Evolutionary conservation across 2,113 vertebrate genomes (phyloP), one percentile per base, ranked within the genome.

Genomic region (Pipa parva): DNA sequence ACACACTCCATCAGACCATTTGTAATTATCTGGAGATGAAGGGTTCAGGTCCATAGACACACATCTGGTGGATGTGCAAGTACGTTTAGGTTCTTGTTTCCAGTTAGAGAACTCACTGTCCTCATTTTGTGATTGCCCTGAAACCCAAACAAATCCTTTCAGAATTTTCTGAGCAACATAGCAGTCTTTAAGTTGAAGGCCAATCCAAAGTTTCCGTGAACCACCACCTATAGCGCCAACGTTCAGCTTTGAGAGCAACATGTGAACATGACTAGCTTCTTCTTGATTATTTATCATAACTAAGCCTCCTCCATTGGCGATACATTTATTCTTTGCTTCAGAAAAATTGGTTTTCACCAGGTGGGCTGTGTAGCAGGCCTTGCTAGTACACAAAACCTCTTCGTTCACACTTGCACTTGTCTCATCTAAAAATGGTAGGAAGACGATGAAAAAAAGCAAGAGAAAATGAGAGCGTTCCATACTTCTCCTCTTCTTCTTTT

Each of bases 281-380:
- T 55, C 63, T 2, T 72, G 37, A 21, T 26, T 75, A 63, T 77
- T 78, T n/a, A 55, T 75, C 0, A 81, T 76, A 0, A 83, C 79
- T 79, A 91, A 71, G 59, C 81, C 81, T 22, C 89, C 89, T 0
- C 88, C 89, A 0, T 84, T 65, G 8, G 60, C 2, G 5, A 11
- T 46, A 76, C 89, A 91, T 10, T 12, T 61, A 0, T 36, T 1
- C 71, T 83, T 80, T 25, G 89, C 87, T 0, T 22, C 37, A 0
- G 1, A 13, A 3, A 84, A 85, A 1, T 0, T 54, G 62, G 79
- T 56, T 22, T 55, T 62, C 1, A 18, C 45, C 31, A 74, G 76
- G 74, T 89, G 80, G 18, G 84, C 71, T 0, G 80, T 85, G 72
- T 89, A 90, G 75, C 89, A 91, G 46, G 85, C 83, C 0, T 54